Evolutionary conservation across 2,888 invertebrate species (phyloP).

Genomic region (Parapristionchus giblindavisi): DNA sequence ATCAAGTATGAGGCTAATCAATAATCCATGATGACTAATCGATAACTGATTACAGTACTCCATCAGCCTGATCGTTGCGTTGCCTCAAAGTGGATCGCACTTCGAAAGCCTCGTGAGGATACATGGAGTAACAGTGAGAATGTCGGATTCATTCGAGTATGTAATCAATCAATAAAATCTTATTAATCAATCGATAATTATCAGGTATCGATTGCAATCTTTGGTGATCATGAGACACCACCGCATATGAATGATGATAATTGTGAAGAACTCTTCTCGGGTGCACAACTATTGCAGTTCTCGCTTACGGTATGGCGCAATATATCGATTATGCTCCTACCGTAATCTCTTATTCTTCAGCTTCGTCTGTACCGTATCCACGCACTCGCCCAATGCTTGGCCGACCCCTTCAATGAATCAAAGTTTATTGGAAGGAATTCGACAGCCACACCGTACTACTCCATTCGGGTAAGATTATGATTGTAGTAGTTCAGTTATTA

Average conservation of each 20-base stretch:
- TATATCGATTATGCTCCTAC: neutral
- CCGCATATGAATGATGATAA: slow-evolving; percentile 50
- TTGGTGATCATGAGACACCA: slow-evolving; percentile 52
- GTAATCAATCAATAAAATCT: neutral
- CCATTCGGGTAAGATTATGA: slow-evolving; percentile 1
- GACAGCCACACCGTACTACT: neutral
- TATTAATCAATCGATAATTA: neutral
- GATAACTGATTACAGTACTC: slow-evolving; percentile 4
- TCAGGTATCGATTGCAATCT: slow-evolving; percentile 51
- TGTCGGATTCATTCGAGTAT: slow-evolving; percentile 59
- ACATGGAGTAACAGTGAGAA: slow-evolving; percentile 50
- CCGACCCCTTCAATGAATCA: slow-evolving; percentile 38
- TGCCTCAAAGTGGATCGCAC: slow-evolving; percentile 60
- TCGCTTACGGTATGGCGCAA: slow-evolving; percentile 47
- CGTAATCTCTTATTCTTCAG: slow-evolving; percentile 8
- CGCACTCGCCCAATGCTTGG: slow-evolving; percentile 48
- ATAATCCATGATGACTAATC: neutral
- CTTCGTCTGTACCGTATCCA: slow-evolving; percentile 57
- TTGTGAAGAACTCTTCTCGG: slow-evolving; percentile 56
- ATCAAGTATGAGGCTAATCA: slow-evolving; percentile 11
- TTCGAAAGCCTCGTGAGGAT: slow-evolving; percentile 46
- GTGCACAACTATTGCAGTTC: slow-evolving; percentile 54
- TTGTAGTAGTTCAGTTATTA: neutral
- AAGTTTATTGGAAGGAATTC: slow-evolving; percentile 1
- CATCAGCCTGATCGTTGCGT: slow-evolving; percentile 38